Base-by-base conservation (phyloP, 2,113 vertebrate genomes). In the Coracopsis vasa region DNA sequence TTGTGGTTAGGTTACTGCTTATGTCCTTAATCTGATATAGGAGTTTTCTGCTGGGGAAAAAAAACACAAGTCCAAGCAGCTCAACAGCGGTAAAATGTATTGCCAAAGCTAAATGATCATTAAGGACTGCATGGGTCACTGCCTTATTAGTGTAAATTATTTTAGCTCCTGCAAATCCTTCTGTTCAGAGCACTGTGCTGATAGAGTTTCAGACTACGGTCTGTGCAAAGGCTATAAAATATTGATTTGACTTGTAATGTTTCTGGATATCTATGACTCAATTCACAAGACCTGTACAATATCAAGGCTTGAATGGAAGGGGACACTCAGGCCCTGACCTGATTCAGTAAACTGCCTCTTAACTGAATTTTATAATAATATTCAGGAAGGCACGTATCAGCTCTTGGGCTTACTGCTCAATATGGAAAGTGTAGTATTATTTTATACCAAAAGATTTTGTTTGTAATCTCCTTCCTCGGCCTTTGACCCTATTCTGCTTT, bases 171-270 rank as follows among this genome's bases (percentile, higher is more conserved):
- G 86, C 70, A 88, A 53, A 79, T 77, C 56, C 69, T 75, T 58
- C 72, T 88, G 74, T 72, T 93, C 23, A 62, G 83, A 88, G 56
- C 48, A 65, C 53, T 1, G 19, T 47, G 75, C 67, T 75, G 58
- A 47, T 81, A 44, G 47, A 66, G 61, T 69, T 92, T 86, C 79
- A 89, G 86, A 39, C 61, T 80, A 7, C 0, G 4, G 39, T 86
- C 81, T 50, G 44, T 92, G 87, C 6, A 5, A 62, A 83, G 75
- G 54, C 89, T 86, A 41, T 94, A 78, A 94, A 90, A 94, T 91
- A 96, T 94, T 88, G 86, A 94, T 88, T 82, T 92, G 54, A 60
- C 71, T 97, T 78, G 82, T 84, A 92, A 95, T 53, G 54, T 74
- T 95, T 86, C 88, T 72, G 54, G 65, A 47, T 88, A 80, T 71